Percentiles rank a stretch among this genome's conserved stretches.
Evolutionary conservation across 2,888 invertebrate genomes (phyloP).

Genomic region (Drosophila siamana): DNA sequence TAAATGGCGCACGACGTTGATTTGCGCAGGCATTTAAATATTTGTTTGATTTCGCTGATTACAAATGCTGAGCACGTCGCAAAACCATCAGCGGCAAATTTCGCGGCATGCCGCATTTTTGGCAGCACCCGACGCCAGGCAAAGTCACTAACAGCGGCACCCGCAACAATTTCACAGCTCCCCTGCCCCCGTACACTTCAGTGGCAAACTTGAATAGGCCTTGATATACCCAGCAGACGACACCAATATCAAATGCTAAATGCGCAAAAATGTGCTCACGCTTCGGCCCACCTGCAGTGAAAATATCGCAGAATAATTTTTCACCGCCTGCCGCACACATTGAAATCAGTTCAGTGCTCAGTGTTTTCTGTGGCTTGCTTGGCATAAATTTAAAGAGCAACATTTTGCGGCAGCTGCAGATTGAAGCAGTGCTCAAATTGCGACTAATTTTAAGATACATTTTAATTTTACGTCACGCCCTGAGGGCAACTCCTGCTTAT

Average conservation of each 20-base stretch:
- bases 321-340: constrained; percentile 18
- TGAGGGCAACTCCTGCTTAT: not conserved
- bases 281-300: constrained; percentile 9
- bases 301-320: constrained; percentile 29
- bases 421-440: not conserved
- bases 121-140: constrained; percentile 12
- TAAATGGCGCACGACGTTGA: constrained; percentile 38
- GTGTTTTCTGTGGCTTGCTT: not conserved
- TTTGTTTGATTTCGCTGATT: constrained; percentile 41
- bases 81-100: constrained; percentile 57
- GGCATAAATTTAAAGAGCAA: constrained; percentile 8
- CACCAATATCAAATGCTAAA: constrained; percentile 41
- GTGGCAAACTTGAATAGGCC: constrained; percentile 8
- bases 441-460: not conserved
- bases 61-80: constrained; percentile 69
- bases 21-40: constrained; percentile 57
- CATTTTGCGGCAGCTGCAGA: not conserved
- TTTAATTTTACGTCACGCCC: not conserved
- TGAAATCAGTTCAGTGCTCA: constrained; percentile 11
- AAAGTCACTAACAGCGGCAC: constrained; percentile 17
- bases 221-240: constrained; percentile 2
- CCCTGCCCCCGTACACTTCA: not conserved
- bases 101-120: constrained; percentile 46
- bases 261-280: constrained; percentile 42
- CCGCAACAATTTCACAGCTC: not conserved